These are phyloP conservation scores for Climacteris rufus DNA, from an alignment of 2,113 vertebrate genomes.

Conservation along the genomic window DNA sequence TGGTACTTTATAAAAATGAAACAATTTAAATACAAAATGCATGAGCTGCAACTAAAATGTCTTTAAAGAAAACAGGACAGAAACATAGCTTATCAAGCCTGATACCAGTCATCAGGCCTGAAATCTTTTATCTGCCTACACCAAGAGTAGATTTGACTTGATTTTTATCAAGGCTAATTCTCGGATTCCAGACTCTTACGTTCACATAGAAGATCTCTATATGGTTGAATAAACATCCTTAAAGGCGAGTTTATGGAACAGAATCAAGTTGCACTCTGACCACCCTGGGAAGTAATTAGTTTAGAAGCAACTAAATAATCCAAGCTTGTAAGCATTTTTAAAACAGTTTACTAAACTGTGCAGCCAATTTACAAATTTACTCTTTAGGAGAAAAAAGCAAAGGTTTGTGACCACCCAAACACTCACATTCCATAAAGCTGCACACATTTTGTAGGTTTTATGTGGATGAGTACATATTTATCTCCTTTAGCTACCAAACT, in stretches of 20 bases:
- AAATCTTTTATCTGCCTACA: background rate
- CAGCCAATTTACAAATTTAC: background rate
- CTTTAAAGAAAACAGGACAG: background rate
- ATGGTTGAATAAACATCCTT: conserved; percentile 8
- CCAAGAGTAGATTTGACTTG: background rate
- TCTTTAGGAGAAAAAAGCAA: background rate
- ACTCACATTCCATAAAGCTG: background rate
- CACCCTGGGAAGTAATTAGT: background rate
- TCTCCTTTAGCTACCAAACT: background rate
- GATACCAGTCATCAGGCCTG: background rate
- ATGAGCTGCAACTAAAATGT: background rate
- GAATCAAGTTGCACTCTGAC: background rate
- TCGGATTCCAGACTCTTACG: background rate
- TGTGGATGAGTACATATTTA: background rate
- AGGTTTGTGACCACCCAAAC: background rate
- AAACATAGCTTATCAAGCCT: background rate
- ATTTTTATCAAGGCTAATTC: background rate
- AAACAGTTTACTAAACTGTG: background rate
- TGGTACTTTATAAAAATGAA: background rate
- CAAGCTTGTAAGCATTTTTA: background rate
- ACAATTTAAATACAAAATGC: background rate
- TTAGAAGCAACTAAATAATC: background rate
- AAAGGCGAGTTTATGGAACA: conserved; percentile 11
- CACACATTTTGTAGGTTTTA: background rate
- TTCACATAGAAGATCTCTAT: background rate